Evolutionary conservation across 2,113 vertebrate genomes (phyloP).

Genomic region (Leuciscus idus): DNA sequence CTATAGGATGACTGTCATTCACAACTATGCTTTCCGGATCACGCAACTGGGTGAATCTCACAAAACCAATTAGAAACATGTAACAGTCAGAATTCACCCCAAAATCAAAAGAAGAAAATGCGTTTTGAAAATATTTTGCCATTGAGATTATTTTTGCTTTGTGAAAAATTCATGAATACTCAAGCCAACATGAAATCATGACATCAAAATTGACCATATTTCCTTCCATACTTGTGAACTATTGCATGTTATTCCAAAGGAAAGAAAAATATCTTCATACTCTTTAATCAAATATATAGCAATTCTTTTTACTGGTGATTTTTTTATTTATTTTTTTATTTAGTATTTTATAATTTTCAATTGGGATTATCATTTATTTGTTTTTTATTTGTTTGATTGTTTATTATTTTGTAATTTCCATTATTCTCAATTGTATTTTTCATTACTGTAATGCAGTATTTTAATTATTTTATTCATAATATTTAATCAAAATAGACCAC

Average conservation of each 20-base stretch:
- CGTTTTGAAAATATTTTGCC: not conserved
- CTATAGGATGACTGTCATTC: constrained; percentile 34
- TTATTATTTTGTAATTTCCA: not conserved
- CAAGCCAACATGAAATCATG: not conserved
- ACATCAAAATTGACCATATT: not conserved
- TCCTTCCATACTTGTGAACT: not conserved
- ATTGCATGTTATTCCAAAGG: not conserved
- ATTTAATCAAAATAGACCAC: not conserved
- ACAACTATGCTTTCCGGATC: not conserved
- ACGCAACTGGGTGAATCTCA: not conserved
- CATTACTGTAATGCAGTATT: not conserved
- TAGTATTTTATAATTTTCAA: not conserved
- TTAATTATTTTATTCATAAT: not conserved
- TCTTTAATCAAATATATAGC: not conserved
- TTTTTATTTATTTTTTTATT: not conserved
- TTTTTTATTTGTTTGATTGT: too few species aligned
- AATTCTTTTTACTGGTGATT: not conserved
- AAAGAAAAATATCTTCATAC: not conserved
- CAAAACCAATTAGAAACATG: not conserved
- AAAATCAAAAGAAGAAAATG: not conserved
- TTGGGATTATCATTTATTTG: not conserved
- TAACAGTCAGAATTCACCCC: not conserved
- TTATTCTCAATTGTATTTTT: not conserved
- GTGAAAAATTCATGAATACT: not conserved
- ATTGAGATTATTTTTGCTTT: not conserved